Evolutionary conservation across 92 coral and sea anemone genomes (phyloP).

Genomic region (Plumapathes pennacea): DNA sequence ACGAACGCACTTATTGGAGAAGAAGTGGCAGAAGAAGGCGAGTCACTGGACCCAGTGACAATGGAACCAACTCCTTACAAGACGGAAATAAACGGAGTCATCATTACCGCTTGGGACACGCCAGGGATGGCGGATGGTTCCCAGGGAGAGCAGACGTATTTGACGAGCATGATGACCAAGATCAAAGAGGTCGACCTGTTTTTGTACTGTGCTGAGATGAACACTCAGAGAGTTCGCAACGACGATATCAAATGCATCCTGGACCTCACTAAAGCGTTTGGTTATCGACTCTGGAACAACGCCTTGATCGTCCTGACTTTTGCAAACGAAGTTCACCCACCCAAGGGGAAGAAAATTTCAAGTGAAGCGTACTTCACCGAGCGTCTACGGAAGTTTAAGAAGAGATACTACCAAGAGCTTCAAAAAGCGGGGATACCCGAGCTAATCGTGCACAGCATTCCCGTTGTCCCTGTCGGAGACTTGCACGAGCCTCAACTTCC

Average conservation of each 20-base stretch:
- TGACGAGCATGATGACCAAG: constrained; percentile 5
- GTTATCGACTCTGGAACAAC: constrained; percentile 28
- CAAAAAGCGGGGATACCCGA: constrained; percentile 2
- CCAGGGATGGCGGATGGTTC: constrained; percentile 61
- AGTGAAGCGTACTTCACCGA: constrained; percentile 2
- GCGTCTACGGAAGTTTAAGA: constrained; percentile 14
- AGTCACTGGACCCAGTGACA: constrained; percentile 26
- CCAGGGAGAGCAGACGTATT: constrained; percentile 13
- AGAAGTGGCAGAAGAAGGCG: constrained; percentile 35
- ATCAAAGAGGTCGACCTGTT: constrained; percentile 10
- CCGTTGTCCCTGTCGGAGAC: constrained; percentile 44
- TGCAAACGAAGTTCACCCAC: constrained; percentile 33
- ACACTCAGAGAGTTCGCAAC: constrained; percentile 12
- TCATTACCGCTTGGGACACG: constrained; percentile 35
- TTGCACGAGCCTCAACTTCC: constrained; percentile 19
- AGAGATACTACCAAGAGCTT: constrained; percentile 5
- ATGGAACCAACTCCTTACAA: background rate
- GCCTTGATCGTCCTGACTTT: constrained; percentile 45
- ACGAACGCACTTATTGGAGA: constrained; percentile 33
- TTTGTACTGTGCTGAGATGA: constrained; percentile 47
- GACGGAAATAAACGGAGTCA: constrained; percentile 1
- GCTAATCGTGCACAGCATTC: constrained; percentile 2
- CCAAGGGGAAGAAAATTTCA: background rate
- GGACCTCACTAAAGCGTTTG: constrained; percentile 19
- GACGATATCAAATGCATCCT: constrained; percentile 33